These are phyloP conservation scores for Eutrigla gurnardus DNA, from an alignment of 2,797 vertebrate genomes.

Conservation along the genomic window DNA sequence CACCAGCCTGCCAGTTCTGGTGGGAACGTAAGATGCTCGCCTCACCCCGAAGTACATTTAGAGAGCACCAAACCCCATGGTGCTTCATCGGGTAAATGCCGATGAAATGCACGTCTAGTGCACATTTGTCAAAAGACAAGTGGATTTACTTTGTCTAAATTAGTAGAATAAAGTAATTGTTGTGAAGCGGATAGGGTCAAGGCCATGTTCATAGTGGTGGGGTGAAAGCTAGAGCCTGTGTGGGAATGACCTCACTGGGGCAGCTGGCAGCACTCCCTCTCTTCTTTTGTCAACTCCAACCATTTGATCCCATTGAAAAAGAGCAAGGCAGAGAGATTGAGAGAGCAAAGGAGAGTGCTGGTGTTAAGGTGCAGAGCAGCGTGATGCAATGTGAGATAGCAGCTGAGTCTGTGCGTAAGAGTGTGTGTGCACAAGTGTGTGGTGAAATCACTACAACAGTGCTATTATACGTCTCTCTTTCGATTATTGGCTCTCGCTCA, in stretches of 20 bases:
- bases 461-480: conserved; percentile 62
- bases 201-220: conserved; percentile 67
- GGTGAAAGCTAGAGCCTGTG: conserved; percentile 54
- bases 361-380: conserved; percentile 82
- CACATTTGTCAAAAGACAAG: conserved; percentile 53
- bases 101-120: conserved; percentile 54
- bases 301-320: conserved; percentile 82
- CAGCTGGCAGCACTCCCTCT: conserved; percentile 80
- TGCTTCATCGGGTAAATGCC: conserved; percentile 39
- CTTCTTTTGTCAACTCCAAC: conserved; percentile 75
- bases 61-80: conserved; percentile 28
- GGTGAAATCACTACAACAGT: conserved; percentile 57
- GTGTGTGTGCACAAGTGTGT: conserved; percentile 11
- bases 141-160: conserved; percentile 70
- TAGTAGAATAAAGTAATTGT: conserved; percentile 64
- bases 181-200: conserved; percentile 59
- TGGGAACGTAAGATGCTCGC: conserved; percentile 30
- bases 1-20: conserved; percentile 16
- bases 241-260: conserved; percentile 72
- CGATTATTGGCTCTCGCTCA: conserved; percentile 57
- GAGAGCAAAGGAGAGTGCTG: conserved; percentile 65
- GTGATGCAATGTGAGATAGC: conserved; percentile 83
- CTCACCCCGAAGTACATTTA: not conserved
- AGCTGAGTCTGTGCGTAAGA: conserved; percentile 65
- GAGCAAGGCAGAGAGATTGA: conserved; percentile 67